A percentile compares a stretch with the other conserved stretches of the same genome.
Evolutionary conservation across 2,888 invertebrate genomes (phyloP).

Genomic region (Acanthacorydalis orientalis): DNA sequence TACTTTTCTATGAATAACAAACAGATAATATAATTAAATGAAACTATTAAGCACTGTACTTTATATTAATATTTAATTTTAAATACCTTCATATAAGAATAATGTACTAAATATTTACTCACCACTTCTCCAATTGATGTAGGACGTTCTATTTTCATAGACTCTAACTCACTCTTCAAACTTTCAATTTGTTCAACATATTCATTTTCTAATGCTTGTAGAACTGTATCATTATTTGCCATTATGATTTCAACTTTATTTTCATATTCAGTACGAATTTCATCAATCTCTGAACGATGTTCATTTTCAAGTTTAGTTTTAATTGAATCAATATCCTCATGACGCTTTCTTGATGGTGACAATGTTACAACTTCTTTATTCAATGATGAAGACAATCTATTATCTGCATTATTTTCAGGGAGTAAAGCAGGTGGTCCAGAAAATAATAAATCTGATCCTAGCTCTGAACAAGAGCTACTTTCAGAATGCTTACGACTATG

Average conservation of each 20-base stretch:
- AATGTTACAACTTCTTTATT: constrained; percentile 15
- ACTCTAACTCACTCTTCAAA: constrained; percentile 34
- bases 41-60: too few relatives aligned
- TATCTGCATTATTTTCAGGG: constrained; percentile 10
- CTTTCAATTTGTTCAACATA: constrained; percentile 31
- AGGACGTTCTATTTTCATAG: neutral
- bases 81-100: too few relatives aligned
- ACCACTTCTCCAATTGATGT: too few relatives aligned
- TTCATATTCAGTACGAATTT: constrained; percentile 20
- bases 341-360: constrained; percentile 16
- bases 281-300: constrained; percentile 25
- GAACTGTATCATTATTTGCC: constrained; percentile 26
- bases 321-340: constrained; percentile 16
- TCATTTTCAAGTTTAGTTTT: constrained; percentile 24
- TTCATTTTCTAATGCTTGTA: constrained; percentile 29
- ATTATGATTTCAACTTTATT: constrained; percentile 27
- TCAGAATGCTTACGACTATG: constrained; percentile 40
- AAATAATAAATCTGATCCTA: constrained; percentile 26
- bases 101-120: too few relatives aligned
- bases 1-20: too few relatives aligned
- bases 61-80: too few relatives aligned
- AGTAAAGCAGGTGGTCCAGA: constrained; percentile 2
- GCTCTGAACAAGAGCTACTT: constrained; percentile 23
- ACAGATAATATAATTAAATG: too few relatives aligned
- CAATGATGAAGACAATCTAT: constrained; percentile 13